Base-by-base conservation (phyloP, 2,888 invertebrate species). In the Melanotus villosus region DNA sequence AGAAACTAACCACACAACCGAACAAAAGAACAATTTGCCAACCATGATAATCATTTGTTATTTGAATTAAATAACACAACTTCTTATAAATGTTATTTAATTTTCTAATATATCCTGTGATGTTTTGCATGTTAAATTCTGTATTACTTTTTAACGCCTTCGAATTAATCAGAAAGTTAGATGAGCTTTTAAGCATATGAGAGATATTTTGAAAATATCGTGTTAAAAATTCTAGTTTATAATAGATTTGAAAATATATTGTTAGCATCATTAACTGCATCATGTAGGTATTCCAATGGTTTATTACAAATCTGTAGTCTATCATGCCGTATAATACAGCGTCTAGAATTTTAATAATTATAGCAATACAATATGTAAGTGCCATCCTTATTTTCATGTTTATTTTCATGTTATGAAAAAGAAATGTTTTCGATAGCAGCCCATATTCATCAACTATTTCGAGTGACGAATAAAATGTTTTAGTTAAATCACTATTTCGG, bases 11-110 rank as follows among this genome's bases (percentile, higher is more conserved):
- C 2, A 34, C 9, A 2, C 14, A 7, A 32, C 12, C n/a, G 18
- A 32, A 32, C 6, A 54, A 9, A 1, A 34, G 2, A 10, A 54
- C 10, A 3, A 54, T 18, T 19, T 54, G 54, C 34, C 34, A 32
- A 10, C 54, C 54, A 34, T 54, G 54, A 6, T 12, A 12, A 34
- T 54, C 18, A 19, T 54, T 54, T 5, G 9, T 10, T 6, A 32
- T 1, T 10, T 54, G 14, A 21, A 54, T 54, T 54, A 54, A 32
- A 18, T 54, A 34, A 16, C 54, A 54, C 3, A 54, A 34, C 6
- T 54, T 54, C 18, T 14, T 16, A 18, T 54, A 34, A 18, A 34
- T n/a, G 2, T 5, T 12, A 34, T 12, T 12, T 5, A 34, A 34
- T 12, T 34, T 34, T 34, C 34, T 34, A 12, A 34, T 34, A 5